Evolutionary conservation across 2,797 vertebrate species (phyloP).

Genomic region (Distichodus sexfasciatus): DNA sequence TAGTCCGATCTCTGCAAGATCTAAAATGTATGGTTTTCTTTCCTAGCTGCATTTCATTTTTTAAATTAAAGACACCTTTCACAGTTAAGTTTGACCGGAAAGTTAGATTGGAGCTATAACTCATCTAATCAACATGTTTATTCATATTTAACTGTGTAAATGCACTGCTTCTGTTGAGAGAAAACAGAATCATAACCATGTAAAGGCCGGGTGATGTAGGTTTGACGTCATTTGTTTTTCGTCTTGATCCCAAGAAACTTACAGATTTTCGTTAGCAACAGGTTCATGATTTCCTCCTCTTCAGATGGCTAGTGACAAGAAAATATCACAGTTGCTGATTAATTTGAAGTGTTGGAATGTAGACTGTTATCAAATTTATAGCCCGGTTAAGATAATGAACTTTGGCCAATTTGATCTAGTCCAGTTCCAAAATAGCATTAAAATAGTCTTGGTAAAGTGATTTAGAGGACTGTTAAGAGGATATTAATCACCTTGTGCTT

Average conservation of each 20-base stretch:
- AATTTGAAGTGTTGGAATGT: neutral
- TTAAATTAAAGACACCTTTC: slow-evolving; percentile 9
- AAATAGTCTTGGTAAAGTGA: too few relatives aligned
- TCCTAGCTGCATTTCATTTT: neutral
- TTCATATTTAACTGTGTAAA: too few relatives aligned
- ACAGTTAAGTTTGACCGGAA: neutral
- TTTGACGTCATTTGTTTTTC: slow-evolving; percentile 68
- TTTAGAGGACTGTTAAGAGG: too few relatives aligned
- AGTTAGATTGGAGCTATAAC: too few relatives aligned
- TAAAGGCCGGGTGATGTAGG: too few relatives aligned
- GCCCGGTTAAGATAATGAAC: too few relatives aligned
- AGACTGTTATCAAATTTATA: too few relatives aligned
- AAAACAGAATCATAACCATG: too few relatives aligned
- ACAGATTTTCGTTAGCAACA: slow-evolving; percentile 87
- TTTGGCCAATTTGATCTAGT: too few relatives aligned
- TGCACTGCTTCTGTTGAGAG: too few relatives aligned
- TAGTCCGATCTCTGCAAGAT: neutral
- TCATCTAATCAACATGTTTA: too few relatives aligned
- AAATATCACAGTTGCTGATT: slow-evolving; percentile 1
- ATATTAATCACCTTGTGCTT: slow-evolving; percentile 89
- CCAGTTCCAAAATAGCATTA: too few relatives aligned
- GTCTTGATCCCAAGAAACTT: slow-evolving; percentile 84
- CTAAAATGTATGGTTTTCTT: neutral
- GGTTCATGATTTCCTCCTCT: slow-evolving; percentile 89
- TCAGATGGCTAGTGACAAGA: slow-evolving; percentile 80